Evolutionary conservation across 2,888 invertebrate genomes (phyloP).

Genomic region (Phymatocera aterrima): DNA sequence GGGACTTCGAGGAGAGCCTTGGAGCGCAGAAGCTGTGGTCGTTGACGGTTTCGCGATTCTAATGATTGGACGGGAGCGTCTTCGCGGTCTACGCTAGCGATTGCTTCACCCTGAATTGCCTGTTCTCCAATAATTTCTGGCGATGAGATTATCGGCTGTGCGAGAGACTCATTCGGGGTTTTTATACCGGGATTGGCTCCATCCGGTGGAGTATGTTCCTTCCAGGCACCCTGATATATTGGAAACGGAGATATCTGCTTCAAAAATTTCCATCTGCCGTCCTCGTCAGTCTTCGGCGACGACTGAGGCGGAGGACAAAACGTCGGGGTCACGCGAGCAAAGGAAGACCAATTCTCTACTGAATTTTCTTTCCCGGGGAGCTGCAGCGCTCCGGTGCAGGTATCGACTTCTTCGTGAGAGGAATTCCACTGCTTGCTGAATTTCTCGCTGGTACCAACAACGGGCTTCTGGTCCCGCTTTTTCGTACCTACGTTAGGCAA

Average conservation of each 20-base stretch:
- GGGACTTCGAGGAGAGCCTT: conserved; percentile 70
- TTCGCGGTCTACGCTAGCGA: background rate
- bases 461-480: conserved; percentile 66
- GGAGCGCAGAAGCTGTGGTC: conserved; percentile 67
- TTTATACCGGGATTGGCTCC: background rate
- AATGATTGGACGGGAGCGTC: conserved; percentile 51
- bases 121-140: conserved; percentile 47
- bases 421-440: conserved; percentile 70
- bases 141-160: conserved; percentile 56
- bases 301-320: conserved; percentile 66
- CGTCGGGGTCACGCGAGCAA: conserved; percentile 69
- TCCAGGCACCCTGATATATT: conserved; percentile 72
- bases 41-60: conserved; percentile 63
- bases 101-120: background rate
- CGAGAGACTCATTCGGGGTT: conserved; percentile 53
- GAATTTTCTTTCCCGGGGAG: conserved; percentile 48
- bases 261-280: conserved; percentile 68
- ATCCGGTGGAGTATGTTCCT: conserved; percentile 68
- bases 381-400: conserved; percentile 29
- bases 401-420: no score
- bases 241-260: conserved; percentile 71
- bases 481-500: conserved; percentile 68
- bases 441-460: conserved; percentile 63
- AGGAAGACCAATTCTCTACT: conserved; percentile 60
- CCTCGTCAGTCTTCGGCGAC: conserved; percentile 64